Evolutionary conservation across 2,113 vertebrate genomes (phyloP).

Genomic region (Chelonoidis abingdonii): DNA sequence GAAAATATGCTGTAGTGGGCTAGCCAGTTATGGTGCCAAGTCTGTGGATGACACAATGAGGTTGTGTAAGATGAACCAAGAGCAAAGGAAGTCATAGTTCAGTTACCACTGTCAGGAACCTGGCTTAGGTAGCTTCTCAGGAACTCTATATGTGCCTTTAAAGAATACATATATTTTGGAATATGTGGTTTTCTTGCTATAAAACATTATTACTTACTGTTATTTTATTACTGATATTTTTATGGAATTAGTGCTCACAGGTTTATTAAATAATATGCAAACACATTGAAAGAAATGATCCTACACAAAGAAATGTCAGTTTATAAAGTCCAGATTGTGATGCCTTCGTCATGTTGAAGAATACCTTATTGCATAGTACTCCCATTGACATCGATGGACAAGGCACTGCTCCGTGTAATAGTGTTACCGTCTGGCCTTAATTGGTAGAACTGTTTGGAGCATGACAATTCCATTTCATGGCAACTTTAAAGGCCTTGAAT

Average conservation of each 20-base stretch:
- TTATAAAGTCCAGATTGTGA: not conserved
- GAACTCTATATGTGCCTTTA: not conserved
- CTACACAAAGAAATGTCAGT: fast-evolving
- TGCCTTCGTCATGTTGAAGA: not conserved
- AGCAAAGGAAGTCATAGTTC: not conserved
- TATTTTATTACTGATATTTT: not conserved
- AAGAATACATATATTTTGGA: not conserved
- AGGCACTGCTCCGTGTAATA: not conserved
- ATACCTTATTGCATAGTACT: not conserved
- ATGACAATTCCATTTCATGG: not conserved
- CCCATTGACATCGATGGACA: not conserved
- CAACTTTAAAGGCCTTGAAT: not conserved
- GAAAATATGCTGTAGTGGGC: not conserved
- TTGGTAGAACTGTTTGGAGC: not conserved
- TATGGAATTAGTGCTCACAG: not conserved
- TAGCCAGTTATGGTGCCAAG: too few species aligned
- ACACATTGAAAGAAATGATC: fast-evolving
- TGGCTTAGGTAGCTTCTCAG: not conserved
- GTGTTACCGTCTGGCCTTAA: not conserved
- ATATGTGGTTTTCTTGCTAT: not conserved
- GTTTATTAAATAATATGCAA: not conserved
- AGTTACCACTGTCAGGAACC: not conserved
- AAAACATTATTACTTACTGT: not conserved
- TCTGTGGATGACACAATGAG: not conserved
- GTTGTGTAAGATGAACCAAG: not conserved